Conservation (phyloP, 2,113 vertebrate genomes). For the Phalacrocorax carbo region DNA sequence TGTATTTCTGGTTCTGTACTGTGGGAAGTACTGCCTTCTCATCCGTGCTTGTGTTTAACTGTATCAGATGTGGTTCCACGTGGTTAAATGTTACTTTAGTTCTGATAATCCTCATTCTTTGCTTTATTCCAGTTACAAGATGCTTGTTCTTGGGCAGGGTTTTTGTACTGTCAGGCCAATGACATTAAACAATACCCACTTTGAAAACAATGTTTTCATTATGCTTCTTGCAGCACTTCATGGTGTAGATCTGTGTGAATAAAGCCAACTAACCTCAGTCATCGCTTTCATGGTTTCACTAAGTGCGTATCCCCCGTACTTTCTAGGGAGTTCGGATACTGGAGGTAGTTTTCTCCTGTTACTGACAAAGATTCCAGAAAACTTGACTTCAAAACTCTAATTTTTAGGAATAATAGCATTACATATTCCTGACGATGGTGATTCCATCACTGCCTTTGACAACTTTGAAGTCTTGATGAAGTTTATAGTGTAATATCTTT, state of each 20-base stretch:
- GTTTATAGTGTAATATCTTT: background rate
- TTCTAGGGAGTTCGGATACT: background rate
- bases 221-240: background rate
- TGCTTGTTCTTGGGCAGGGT: background rate
- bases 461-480: background rate
- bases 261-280: background rate
- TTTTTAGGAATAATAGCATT: background rate
- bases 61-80: background rate
- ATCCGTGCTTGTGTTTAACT: background rate
- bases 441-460: background rate
- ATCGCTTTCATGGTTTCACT: background rate
- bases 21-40: background rate
- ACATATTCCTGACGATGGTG: background rate
- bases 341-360: background rate
- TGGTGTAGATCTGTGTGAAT: background rate
- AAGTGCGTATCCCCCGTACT: background rate
- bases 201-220: background rate
- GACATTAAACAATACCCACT: background rate
- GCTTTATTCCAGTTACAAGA: background rate
- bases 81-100: background rate
- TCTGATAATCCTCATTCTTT: background rate
- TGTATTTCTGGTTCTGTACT: background rate
- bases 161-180: background rate
- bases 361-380: background rate
- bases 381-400: background rate